phyloP scores from a whole-genome alignment of 2,888 invertebrate genomes.

The Lingula anatina region DNA sequence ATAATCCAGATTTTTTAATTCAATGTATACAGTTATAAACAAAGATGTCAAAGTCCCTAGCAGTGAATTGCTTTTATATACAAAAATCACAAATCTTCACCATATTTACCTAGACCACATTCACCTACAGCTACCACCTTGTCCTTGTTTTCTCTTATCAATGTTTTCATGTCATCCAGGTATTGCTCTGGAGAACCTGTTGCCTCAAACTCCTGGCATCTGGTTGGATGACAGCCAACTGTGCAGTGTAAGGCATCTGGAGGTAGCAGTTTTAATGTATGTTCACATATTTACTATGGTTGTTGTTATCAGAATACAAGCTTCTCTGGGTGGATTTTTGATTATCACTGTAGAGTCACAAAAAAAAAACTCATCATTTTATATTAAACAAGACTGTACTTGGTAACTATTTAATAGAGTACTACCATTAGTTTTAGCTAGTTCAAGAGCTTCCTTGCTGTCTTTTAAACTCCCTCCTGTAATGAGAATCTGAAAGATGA shows the following conservation, averaged over 20 bases:
- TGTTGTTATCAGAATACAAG: too few species aligned
- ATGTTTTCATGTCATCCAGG: constrained; percentile 63
- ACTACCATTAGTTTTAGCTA: constrained; percentile 68
- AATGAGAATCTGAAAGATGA: constrained; percentile 64
- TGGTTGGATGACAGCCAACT: constrained; percentile 92
- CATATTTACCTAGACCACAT: constrained; percentile 85
- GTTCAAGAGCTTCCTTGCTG: constrained; percentile 69
- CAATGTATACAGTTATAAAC: too few species aligned
- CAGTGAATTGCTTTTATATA: too few species aligned
- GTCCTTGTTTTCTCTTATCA: constrained; percentile 61
- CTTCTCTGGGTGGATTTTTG: too few species aligned
- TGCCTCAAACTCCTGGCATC: constrained; percentile 76
- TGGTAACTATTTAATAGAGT: too few species aligned
- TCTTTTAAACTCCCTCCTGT: constrained; percentile 73
- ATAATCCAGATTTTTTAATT: too few species aligned
- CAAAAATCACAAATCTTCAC: too few species aligned
- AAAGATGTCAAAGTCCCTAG: too few species aligned
- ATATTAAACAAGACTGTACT: too few species aligned
- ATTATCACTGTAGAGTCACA: too few species aligned
- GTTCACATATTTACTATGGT: too few species aligned
- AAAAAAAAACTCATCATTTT: too few species aligned
- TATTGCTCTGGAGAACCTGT: constrained; percentile 65
- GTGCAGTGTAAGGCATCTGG: constrained; percentile 66
- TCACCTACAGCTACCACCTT: constrained; percentile 92
- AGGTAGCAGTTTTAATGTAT: constrained; percentile 3